These are phyloP conservation scores for Catharus ustulatus DNA, from an alignment of 2,797 vertebrate genomes.

Conservation along the genomic window DNA sequence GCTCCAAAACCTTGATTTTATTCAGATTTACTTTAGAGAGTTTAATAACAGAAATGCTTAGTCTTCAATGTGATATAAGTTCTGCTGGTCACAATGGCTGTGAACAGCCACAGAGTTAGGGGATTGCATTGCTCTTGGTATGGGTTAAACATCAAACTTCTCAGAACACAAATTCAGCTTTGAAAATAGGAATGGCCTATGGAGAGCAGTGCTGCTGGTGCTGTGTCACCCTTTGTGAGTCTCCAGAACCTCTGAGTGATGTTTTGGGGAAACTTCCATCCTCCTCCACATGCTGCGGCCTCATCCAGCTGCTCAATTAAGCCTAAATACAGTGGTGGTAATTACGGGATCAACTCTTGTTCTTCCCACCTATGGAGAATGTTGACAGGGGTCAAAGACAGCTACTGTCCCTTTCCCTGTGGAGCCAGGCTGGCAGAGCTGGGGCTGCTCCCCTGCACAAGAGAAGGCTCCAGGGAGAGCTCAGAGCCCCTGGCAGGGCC, in stretches of 20 bases:
- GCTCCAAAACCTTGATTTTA: background rate
- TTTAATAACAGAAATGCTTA: background rate
- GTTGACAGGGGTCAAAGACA: background rate
- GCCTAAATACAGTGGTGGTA: rapidly evolving
- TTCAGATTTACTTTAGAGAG: background rate
- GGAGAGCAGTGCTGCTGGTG: background rate
- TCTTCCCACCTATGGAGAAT: background rate
- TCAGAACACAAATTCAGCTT: background rate
- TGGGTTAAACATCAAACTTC: background rate
- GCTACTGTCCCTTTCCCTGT: background rate
- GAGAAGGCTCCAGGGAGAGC: background rate
- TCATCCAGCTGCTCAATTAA: background rate
- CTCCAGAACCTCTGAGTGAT: background rate
- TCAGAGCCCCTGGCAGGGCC: background rate
- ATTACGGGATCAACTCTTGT: background rate
- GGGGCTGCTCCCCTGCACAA: background rate
- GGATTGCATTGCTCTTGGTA: background rate
- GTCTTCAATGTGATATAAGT: background rate
- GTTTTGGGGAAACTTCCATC: background rate
- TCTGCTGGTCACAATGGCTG: background rate
- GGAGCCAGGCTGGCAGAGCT: background rate
- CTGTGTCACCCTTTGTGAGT: too few species aligned
- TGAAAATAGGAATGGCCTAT: background rate
- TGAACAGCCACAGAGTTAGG: rapidly evolving
- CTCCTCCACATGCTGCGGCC: rapidly evolving